Conservation (phyloP, 2,797 vertebrate species). For the Podargus strigoides region DNA sequence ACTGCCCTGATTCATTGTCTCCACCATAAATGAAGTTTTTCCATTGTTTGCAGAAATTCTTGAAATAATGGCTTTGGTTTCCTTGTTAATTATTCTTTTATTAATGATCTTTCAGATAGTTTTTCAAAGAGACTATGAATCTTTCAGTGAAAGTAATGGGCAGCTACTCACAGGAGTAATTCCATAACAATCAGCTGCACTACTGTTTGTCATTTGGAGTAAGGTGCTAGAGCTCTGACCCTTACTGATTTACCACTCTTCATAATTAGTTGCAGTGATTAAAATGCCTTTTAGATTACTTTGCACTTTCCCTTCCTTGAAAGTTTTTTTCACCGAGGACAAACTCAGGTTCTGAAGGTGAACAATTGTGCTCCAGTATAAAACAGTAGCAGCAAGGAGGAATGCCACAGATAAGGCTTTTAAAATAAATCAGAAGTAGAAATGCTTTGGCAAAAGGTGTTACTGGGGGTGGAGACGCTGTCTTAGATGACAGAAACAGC, state of each 20-base stretch:
- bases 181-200: constrained; percentile 27
- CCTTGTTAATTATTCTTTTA: constrained; percentile 50
- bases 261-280: constrained; percentile 60
- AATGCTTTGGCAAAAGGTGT: background rate
- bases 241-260: constrained; percentile 60
- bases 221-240: constrained; percentile 36
- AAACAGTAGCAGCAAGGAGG: background rate
- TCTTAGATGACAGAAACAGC: constrained; percentile 36
- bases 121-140: constrained; percentile 47
- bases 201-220: constrained; percentile 33
- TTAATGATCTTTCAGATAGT: constrained; percentile 29
- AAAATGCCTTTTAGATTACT: constrained; percentile 60
- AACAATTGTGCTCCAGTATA: background rate
- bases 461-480: background rate
- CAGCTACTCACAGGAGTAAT: constrained; percentile 40
- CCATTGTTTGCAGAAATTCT: constrained; percentile 40
- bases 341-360: constrained; percentile 18
- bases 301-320: constrained; percentile 24
- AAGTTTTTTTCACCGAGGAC: constrained; percentile 7
- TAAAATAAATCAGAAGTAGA: background rate
- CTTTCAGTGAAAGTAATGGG: constrained; percentile 33
- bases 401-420: background rate
- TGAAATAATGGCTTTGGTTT: background rate
- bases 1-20: background rate
- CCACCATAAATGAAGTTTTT: background rate